A percentile compares a stretch with the other conserved stretches of the same genome.
These are phyloP conservation scores for Cassiopea xamachana DNA, from an alignment of 30 jellyfish, hydroid and myxozoan genomes.

Conservation along the genomic window DNA sequence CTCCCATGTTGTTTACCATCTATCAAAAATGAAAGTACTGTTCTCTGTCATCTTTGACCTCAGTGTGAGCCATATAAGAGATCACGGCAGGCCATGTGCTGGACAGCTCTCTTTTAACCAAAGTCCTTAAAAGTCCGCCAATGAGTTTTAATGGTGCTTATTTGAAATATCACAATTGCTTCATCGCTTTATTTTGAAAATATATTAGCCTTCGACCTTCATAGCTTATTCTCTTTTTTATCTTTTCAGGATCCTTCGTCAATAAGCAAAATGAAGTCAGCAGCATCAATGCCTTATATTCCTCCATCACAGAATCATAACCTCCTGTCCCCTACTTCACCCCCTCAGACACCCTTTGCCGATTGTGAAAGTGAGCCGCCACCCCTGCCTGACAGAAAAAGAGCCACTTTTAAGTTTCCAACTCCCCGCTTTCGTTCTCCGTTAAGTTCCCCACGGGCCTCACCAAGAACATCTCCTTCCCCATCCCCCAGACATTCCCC, in stretches of 20 bases:
- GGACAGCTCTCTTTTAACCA: too few species aligned
- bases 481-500: conserved; percentile 86
- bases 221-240: neutral
- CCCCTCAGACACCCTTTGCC: conserved; percentile 71
- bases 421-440: conserved; percentile 75
- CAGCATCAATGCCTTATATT: neutral
- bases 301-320: conserved; percentile 25
- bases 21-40: too few species aligned
- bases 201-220: too few species aligned
- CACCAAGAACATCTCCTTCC: conserved; percentile 87
- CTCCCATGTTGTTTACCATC: too few species aligned
- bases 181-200: too few species aligned
- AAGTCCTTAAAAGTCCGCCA: too few species aligned
- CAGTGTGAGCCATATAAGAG: too few species aligned
- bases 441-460: conserved; percentile 83
- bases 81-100: too few species aligned
- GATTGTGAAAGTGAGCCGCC: conserved; percentile 79
- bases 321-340: conserved; percentile 58
- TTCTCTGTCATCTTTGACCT: too few species aligned
- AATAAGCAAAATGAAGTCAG: neutral
- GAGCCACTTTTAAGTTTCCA: conserved; percentile 75
- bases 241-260: conserved; percentile 31
- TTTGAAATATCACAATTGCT: too few species aligned
- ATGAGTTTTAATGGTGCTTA: too few species aligned
- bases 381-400: conserved; percentile 89